Evolutionary conservation across 2,113 vertebrate species (phyloP).

Genomic region (Echinops telfairi): DNA sequence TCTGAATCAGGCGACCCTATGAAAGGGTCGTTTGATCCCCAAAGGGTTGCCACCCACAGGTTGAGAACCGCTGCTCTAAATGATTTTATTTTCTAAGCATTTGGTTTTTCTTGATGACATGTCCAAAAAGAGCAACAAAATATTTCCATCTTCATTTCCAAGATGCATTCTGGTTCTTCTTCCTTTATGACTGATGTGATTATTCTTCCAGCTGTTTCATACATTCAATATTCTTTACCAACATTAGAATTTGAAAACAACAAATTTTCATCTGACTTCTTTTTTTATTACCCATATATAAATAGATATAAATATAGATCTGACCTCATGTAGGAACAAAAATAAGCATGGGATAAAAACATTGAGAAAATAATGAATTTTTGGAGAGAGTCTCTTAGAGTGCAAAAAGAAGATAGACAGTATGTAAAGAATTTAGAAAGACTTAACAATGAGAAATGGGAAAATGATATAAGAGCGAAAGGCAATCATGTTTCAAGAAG

Average conservation of each 20-base stretch:
- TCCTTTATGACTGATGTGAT: neutral
- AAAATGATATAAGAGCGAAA: slow-evolving; percentile 21
- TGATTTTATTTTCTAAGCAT: no score
- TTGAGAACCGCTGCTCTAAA: no score
- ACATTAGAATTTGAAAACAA: neutral
- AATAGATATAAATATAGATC: neutral
- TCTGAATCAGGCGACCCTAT: no score
- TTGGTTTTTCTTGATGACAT: neutral
- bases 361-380: neutral
- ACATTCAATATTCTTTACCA: neutral
- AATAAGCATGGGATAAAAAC: neutral
- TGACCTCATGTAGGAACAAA: neutral
- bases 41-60: no score
- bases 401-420: neutral
- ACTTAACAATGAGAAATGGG: neutral
- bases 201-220: neutral
- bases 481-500: neutral
- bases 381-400: neutral
- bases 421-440: neutral
- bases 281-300: neutral
- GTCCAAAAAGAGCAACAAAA: neutral
- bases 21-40: no score
- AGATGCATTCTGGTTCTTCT: neutral
- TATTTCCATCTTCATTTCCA: neutral
- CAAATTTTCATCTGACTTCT: neutral